Percentiles rank a stretch among this genome's conserved stretches.
These are phyloP conservation scores for Thinocorus orbignyianus DNA, from an alignment of 2,113 vertebrate genomes.

Conservation along the genomic window DNA sequence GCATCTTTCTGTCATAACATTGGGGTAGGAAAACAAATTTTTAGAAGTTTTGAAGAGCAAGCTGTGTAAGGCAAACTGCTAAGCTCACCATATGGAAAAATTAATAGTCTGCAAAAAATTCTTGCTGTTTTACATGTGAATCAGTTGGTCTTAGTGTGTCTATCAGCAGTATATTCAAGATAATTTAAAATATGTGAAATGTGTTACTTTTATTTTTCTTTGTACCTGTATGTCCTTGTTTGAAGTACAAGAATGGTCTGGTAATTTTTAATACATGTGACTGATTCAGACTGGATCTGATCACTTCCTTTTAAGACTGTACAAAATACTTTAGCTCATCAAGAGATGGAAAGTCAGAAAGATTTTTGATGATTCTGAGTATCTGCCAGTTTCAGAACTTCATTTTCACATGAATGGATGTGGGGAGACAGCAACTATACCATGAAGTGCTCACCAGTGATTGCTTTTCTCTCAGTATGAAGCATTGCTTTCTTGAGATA, in stretches of 20 bases:
- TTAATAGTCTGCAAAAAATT: slow-evolving; percentile 21
- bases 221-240: background rate
- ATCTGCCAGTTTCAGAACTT: background rate
- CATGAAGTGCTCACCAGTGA: background rate
- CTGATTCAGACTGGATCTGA: background rate
- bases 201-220: background rate
- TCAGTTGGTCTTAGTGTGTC: background rate
- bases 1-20: background rate
- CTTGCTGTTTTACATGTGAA: background rate
- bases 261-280: background rate
- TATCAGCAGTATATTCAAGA: background rate
- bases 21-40: slow-evolving; percentile 11
- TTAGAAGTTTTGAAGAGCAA: background rate
- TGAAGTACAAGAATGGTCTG: background rate
- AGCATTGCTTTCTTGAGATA: background rate
- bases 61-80: slow-evolving; percentile 32
- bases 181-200: background rate
- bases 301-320: background rate
- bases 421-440: background rate
- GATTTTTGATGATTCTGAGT: background rate
- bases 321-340: background rate
- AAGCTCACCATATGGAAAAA: slow-evolving; percentile 28
- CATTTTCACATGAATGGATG: background rate
- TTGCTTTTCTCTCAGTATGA: background rate
- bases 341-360: background rate